Evolutionary conservation across 1,140 invertebrate genomes (phyloP).

Genomic region (Pygmarrhopalites habei): DNA sequence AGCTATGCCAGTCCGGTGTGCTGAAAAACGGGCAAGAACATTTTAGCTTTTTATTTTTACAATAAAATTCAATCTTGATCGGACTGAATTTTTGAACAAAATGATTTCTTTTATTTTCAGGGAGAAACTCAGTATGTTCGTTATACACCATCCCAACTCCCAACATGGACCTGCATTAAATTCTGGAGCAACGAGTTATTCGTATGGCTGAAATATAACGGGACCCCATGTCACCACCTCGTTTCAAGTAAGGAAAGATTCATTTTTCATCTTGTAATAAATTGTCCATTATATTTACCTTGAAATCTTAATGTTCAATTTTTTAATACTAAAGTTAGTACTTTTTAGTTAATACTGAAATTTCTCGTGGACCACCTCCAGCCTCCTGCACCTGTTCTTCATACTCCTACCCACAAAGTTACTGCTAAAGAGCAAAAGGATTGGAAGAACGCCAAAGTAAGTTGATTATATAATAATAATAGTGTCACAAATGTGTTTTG

Average conservation of each 20-base stretch:
- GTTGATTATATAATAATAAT: too few species aligned
- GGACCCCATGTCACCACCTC: slow-evolving; percentile 97
- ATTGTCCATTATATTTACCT: too few species aligned
- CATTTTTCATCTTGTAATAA: too few species aligned
- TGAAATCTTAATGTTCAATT: too few species aligned
- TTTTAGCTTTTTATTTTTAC: too few species aligned
- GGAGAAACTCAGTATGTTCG: slow-evolving; percentile 92
- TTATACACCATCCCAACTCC: slow-evolving; percentile 94
- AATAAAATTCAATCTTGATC: too few species aligned
- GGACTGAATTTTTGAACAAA: too few species aligned
- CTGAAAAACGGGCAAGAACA: slow-evolving; percentile 67
- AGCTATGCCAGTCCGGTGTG: slow-evolving; percentile 84
- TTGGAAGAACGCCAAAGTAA: slow-evolving; percentile 97
- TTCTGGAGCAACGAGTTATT: slow-evolving; percentile 94
- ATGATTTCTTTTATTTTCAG: slow-evolving; percentile 37
- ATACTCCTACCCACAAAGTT: slow-evolving; percentile 92
- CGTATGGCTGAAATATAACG: slow-evolving; percentile 90
- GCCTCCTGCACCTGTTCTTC: slow-evolving; percentile 94
- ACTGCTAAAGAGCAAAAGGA: slow-evolving; percentile 98
- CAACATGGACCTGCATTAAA: slow-evolving; percentile 93
- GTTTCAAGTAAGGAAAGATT: slow-evolving; percentile 81
- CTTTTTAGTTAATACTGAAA: slow-evolving; percentile 90
- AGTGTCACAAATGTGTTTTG: too few species aligned
- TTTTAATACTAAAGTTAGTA: too few species aligned
- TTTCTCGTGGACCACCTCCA: slow-evolving; percentile 93